phyloP scores from a whole-genome alignment of 2,797 vertebrate species.

The Selene dorsalis region DNA sequence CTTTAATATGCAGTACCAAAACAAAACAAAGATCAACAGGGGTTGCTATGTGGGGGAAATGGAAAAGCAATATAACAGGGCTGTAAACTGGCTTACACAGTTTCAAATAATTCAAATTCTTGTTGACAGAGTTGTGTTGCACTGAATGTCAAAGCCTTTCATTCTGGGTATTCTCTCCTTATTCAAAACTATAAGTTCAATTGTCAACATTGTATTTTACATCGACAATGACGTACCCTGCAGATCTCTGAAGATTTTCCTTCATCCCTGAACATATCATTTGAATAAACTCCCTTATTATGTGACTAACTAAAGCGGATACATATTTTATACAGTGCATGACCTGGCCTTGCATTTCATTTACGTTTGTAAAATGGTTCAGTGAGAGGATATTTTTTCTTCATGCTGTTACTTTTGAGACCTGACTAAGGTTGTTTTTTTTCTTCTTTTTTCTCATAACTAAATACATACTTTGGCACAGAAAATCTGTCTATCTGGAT shows the following conservation, averaged over 20 bases:
- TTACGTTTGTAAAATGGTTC: constrained; percentile 1
- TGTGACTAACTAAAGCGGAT: not conserved
- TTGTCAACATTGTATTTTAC: no score
- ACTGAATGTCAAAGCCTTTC: not conserved
- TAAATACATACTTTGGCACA: constrained; percentile 37
- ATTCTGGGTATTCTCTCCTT: not conserved
- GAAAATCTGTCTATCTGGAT: constrained; percentile 37
- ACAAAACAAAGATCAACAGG: not conserved
- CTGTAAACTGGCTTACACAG: not conserved
- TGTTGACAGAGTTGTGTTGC: not conserved
- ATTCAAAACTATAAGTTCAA: not conserved
- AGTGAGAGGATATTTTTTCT: constrained; percentile 11
- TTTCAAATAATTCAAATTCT: not conserved
- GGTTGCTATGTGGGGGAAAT: not conserved
- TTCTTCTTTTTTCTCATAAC: constrained; percentile 14
- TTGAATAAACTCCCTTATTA: not conserved
- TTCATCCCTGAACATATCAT: not conserved
- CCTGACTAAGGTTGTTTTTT: constrained; percentile 12
- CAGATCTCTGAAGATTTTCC: not conserved
- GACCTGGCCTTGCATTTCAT: constrained; percentile 1
- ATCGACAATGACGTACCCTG: no score
- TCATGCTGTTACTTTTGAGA: constrained; percentile 22
- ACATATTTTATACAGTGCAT: not conserved
- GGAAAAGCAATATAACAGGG: not conserved
- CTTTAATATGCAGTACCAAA: not conserved